Evolutionary conservation across 2,888 invertebrate genomes (phyloP), one percentile per base, ranked within the genome.

Genomic region (Phymatocera aterrima): DNA sequence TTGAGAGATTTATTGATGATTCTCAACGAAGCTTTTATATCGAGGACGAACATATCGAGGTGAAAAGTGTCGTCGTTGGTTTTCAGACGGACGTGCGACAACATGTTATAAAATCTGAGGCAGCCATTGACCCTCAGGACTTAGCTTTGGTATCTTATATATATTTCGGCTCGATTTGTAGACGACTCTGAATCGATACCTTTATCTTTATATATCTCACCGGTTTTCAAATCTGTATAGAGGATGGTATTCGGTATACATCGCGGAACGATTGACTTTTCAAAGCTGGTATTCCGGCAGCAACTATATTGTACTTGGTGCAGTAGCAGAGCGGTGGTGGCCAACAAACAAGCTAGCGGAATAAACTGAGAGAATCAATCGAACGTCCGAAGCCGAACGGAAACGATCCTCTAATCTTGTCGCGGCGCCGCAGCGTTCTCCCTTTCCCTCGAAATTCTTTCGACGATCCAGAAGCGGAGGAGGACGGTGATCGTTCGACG

Each of bases 301-400:
- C 28, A 18, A 8, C 24, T 15, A 75, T 8, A 54, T 54, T 37
- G 74, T n/a, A n/a, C n/a, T n/a, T n/a, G n/a, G n/a, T n/a, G n/a
- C n/a, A n/a, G n/a, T n/a, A n/a, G n/a, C n/a, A n/a, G n/a, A n/a
- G n/a, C n/a, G n/a, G n/a, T n/a, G n/a, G n/a, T n/a, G n/a, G n/a
- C n/a, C n/a, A n/a, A n/a, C n/a, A n/a, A n/a, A 57, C 54, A 57
- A 75, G 40, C 54, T 46, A 43, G 54, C 12, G 57, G 57, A 57
- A 75, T 75, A 75, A 75, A 75, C 57, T 54, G 54, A 37, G 74
- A 57, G 57, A 75, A 57, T 75, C 74, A 75, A 75, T 75, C 74
- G 74, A 75, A 75, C 54, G 74, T 75, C 57, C 74, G 57, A 57
- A 21, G 18, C 28, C 24, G 74, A 54, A 57, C n/a, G n/a, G n/a